Base-by-base conservation (phyloP, 2,888 invertebrate genomes). In the Clivina fossor region DNA sequence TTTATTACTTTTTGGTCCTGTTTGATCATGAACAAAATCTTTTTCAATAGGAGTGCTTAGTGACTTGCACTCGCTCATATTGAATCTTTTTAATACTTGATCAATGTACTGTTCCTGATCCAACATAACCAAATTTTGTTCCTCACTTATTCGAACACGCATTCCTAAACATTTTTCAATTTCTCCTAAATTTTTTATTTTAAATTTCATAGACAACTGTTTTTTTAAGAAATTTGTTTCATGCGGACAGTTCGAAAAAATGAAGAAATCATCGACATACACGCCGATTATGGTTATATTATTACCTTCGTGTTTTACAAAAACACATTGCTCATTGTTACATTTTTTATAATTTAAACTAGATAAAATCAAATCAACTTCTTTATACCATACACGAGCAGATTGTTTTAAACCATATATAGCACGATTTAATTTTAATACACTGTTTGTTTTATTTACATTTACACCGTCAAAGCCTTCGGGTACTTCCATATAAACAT, bases 101-200 rank as follows among this genome's bases (percentile, higher is more conserved):
- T 58, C 2, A 19, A 56, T 44, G 32, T 33, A 58, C 44, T 40
- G 32, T 47, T 61, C 58, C 49, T 64, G 64, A 58, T 59, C 59
- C 43, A 64, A 51, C 22, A 32, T 60, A 30, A 63, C 59, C 7
- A 28, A 9, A 24, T 41, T 33, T 16, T 56, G 50, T 13, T 60
- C 30, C 26, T 58, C 53, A 44, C 61, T 58, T 11, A 37, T 56
- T 5, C 24, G 49, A 19, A 64, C 54, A 38, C 54, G 26, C 51
- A 64, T 62, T 1, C 65, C 64, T 18, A 65, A 53, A 58, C 58
- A 60, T 13, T 62, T 32, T 46, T 58, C 61, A 16, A 35, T 35
- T 18, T 60, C 37, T 8, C 63, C 63, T 38, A 65, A 58, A 53
- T 63, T 60, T 56, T 64, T 64, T 11, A 64, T 58, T 51, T 59